A percentile compares a stretch with the other conserved stretches of the same genome.
These are phyloP conservation scores for Drosophila tristis DNA, from an alignment of 1,140 invertebrate genomes.

Conservation along the genomic window DNA sequence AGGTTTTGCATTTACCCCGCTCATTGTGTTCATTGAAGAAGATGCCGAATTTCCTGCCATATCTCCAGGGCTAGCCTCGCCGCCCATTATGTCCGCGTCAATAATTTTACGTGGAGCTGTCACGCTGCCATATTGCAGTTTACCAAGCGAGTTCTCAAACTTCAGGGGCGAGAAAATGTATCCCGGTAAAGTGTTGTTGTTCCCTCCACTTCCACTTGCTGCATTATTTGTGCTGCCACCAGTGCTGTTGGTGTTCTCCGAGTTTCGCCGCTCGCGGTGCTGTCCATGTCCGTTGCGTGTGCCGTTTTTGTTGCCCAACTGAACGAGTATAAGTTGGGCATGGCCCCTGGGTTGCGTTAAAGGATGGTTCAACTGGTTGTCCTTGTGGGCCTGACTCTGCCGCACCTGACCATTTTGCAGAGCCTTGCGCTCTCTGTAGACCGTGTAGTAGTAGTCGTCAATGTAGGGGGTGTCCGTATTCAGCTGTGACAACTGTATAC, in stretches of 20 bases:
- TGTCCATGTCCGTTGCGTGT: slow-evolving; percentile 74
- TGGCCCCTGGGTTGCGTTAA: slow-evolving; percentile 85
- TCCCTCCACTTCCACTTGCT: slow-evolving; percentile 62
- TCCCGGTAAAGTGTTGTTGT: slow-evolving; percentile 78
- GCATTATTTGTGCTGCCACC: slow-evolving; percentile 73
- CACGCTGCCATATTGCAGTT: slow-evolving; percentile 93
- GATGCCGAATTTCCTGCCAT: slow-evolving; percentile 35
- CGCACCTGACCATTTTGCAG: slow-evolving; percentile 85
- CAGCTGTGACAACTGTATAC: slow-evolving; percentile 95
- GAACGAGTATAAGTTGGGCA: slow-evolving; percentile 80
- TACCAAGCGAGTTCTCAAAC: slow-evolving; percentile 96
- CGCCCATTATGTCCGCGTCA: slow-evolving; percentile 91
- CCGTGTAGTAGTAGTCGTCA: slow-evolving; percentile 94
- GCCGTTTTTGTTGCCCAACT: slow-evolving; percentile 83
- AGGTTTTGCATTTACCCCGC: slow-evolving; percentile 29
- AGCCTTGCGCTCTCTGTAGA: slow-evolving; percentile 87
- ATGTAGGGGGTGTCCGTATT: slow-evolving; percentile 93
- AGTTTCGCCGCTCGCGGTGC: slow-evolving; percentile 85
- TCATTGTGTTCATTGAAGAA: slow-evolving; percentile 51
- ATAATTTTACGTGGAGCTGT: slow-evolving; percentile 97
- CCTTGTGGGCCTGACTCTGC: slow-evolving; percentile 86
- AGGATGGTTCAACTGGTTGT: slow-evolving; percentile 87
- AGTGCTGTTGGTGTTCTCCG: slow-evolving; percentile 72
- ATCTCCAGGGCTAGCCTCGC: slow-evolving; percentile 82
- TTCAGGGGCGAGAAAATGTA: slow-evolving; percentile 90